Conservation (phyloP, 2,113 vertebrate species). For the Alosa alosa region DNA sequence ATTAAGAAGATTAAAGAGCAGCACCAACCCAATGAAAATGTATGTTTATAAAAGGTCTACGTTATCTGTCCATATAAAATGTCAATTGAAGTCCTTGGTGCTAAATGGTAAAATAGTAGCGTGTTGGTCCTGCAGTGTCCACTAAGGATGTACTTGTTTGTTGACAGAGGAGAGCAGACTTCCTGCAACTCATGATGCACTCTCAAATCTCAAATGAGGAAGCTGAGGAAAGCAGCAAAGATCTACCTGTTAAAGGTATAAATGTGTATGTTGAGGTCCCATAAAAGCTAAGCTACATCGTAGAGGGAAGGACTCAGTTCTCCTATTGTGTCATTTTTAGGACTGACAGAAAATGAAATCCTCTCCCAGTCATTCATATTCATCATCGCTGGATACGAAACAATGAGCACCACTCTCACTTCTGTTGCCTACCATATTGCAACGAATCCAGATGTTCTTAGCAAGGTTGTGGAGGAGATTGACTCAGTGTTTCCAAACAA, state of each 20-base stretch:
- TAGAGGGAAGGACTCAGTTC: too few relatives aligned
- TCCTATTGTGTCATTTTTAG: conserved; percentile 49
- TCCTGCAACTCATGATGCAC: conserved; percentile 80
- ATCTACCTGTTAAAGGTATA: conserved; percentile 57
- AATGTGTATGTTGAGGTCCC: too few relatives aligned
- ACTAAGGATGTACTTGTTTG: conserved; percentile 20
- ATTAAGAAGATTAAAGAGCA: conserved; percentile 71
- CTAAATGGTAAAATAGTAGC: neutral
- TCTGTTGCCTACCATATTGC: conserved; percentile 76
- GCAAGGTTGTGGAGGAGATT: conserved; percentile 72
- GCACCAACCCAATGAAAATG: conserved; percentile 34
- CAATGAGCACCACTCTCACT: conserved; percentile 71
- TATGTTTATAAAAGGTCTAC: conserved; percentile 16
- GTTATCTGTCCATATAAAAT: neutral
- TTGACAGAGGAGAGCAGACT: conserved; percentile 72
- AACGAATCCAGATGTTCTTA: conserved; percentile 70
- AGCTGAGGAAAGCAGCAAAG: conserved; percentile 39
- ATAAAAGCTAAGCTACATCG: too few relatives aligned
- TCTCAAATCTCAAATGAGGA: conserved; percentile 57
- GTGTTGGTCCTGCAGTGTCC: neutral
- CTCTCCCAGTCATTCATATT: conserved; percentile 78
- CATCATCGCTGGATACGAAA: conserved; percentile 80
- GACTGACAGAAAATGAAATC: conserved; percentile 78
- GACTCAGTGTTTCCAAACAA: conserved; percentile 73
- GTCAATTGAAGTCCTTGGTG: neutral